Percentiles rank a stretch among this genome's conserved stretches.
Evolutionary conservation across 2,797 vertebrate genomes (phyloP).

Genomic region (Cyclura pinguis): DNA sequence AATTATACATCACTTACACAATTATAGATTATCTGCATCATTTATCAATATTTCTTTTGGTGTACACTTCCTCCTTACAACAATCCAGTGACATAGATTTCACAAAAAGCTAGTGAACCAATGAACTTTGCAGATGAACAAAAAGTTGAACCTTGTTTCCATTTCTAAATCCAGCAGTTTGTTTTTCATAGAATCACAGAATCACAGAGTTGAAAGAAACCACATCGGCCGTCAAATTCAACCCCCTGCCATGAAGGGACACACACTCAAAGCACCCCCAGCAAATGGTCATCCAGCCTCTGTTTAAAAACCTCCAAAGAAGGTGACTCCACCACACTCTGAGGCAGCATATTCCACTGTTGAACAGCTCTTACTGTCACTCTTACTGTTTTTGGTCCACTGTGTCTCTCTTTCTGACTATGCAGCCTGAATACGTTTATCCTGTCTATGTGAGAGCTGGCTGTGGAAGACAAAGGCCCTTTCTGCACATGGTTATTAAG

Average conservation of each 20-base stretch:
- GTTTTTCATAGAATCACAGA: background rate
- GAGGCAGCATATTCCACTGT: too few species aligned
- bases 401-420: background rate
- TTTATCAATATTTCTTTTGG: background rate
- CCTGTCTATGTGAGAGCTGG: background rate
- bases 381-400: background rate
- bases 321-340: too few species aligned
- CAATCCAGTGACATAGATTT: background rate
- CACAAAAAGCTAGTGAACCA: background rate
- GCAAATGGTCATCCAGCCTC: too few species aligned
- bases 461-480: background rate
- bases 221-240: too few species aligned
- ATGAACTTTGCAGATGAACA: background rate
- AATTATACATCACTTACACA: background rate
- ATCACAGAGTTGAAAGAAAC: too few species aligned
- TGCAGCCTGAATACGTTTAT: background rate
- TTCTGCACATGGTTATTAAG: too few species aligned
- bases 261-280: too few species aligned
- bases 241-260: too few species aligned
- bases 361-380: background rate
- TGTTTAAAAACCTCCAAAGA: too few species aligned
- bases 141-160: background rate
- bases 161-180: background rate
- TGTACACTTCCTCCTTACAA: background rate
- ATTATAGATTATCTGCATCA: background rate